Evolutionary conservation across 2,113 vertebrate species (phyloP).

Genomic region (Tachuris rubrigastra): DNA sequence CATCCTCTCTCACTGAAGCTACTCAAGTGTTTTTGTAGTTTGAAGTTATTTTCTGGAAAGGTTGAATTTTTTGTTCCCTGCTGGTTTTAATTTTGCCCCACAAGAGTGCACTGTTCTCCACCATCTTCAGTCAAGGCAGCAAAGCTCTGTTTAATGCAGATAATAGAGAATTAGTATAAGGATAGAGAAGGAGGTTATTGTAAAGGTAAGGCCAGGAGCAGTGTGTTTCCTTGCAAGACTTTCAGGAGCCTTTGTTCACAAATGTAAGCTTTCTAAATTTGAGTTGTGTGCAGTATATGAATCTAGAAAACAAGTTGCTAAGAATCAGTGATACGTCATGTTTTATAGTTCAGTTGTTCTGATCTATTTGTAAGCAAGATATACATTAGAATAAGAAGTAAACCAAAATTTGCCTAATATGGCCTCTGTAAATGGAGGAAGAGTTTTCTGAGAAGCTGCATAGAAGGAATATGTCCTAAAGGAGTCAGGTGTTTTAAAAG

Average conservation of each 20-base stretch:
- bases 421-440: neutral
- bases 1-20: neutral
- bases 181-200: neutral
- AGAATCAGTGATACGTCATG: neutral
- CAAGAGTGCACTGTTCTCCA: slow-evolving; percentile 62
- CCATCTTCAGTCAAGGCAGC: neutral
- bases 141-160: neutral
- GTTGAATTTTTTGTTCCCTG: neutral
- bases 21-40: neutral
- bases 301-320: neutral
- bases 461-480: neutral
- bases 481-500: neutral
- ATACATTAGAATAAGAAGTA: neutral
- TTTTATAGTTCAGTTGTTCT: neutral
- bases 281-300: neutral
- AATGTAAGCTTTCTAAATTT: neutral
- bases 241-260: neutral
- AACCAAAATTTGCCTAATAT: neutral
- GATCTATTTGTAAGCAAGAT: neutral
- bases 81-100: slow-evolving; percentile 39
- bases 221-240: neutral
- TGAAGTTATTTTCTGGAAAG: neutral
- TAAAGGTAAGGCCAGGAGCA: neutral
- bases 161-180: neutral
- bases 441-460: neutral